Base-by-base conservation (phyloP, 1,140 invertebrate genomes). In the Argopecten irradians region DNA sequence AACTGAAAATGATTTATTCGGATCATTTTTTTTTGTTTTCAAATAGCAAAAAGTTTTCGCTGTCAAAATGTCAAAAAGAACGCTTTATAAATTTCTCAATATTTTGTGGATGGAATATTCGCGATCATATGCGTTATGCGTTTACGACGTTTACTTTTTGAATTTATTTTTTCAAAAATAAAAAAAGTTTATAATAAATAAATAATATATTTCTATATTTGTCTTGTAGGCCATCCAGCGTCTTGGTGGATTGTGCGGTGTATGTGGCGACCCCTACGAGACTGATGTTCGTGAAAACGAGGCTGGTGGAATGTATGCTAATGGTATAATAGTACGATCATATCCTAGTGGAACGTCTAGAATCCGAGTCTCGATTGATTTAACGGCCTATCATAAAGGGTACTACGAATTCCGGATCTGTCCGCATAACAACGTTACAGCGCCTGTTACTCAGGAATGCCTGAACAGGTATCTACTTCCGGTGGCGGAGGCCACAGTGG, bases 401-500 rank as follows among this genome's bases (percentile, higher is more conserved):
- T 94, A 90, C 41, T 93, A 94, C 46, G 91, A 92, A 87, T 94
- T 94, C 87, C 85, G 92, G 19, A 89, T 94, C 32, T 94, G 94
- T 89, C 92, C 93, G 16, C 90, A 89, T 22, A 97, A 97, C 0
- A 90, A 90, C 34, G n/a, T 86, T 0, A 85, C 86, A 33, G 88
- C 46, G 33, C 89, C 89, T 5, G 93, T 91, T 8, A 93, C 91
- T 9, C 93, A 94, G 84, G 88, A 91, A 82, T 93, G 93, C 85
- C 86, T 93, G 41, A 89, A 94, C 43, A 85, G 83, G 83, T 71
- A 91, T 28, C 89, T 89, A 5, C 89, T 97, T 13, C 88, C 90
- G 16, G 92, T 97, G 11, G 91, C 91, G 1, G 94, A 97, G 91
- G 96, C 96, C 5, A 19, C 33, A 11, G 32, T 71, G 22, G 85